Evolutionary conservation across 2,797 vertebrate species (phyloP).

Genomic region (Syngnathus acus): DNA sequence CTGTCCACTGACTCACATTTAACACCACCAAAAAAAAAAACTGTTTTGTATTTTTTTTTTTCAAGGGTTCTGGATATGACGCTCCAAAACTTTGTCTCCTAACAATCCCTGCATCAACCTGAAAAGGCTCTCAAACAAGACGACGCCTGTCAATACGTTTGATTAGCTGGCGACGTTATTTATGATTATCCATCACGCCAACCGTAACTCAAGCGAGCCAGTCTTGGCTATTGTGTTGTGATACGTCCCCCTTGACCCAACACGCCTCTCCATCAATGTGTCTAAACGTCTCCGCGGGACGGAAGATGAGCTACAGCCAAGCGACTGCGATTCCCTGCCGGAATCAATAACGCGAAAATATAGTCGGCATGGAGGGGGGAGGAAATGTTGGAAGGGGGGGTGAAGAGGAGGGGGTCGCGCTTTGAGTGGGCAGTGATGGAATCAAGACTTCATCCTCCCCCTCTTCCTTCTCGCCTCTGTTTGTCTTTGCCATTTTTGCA

Average conservation of each 20-base stretch:
- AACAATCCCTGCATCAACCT: not conserved
- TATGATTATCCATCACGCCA: not conserved
- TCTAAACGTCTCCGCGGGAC: slow-evolving; percentile 42
- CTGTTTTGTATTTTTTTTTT: not conserved
- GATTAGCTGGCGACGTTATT: not conserved
- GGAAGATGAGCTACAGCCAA: slow-evolving; percentile 41
- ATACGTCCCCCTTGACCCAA: slow-evolving; percentile 15
- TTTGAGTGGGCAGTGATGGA: slow-evolving; percentile 43
- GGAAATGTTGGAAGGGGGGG: slow-evolving; percentile 14
- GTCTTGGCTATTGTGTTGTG: slow-evolving; percentile 19
- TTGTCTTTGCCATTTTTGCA: not conserved
- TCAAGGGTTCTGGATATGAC: too few relatives aligned
- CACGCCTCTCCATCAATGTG: slow-evolving; percentile 22
- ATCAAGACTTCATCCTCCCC: slow-evolving; percentile 36
- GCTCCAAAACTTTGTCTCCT: too few relatives aligned
- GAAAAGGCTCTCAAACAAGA: not conserved
- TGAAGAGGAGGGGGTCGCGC: slow-evolving; percentile 24
- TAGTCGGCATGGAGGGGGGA: slow-evolving; percentile 24
- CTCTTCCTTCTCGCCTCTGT: slow-evolving; percentile 10
- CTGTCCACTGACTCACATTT: slow-evolving; percentile 10
- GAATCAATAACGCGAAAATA: slow-evolving; percentile 59
- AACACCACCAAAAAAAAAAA: not conserved
- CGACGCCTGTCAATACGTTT: not conserved
- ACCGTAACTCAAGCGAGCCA: not conserved
- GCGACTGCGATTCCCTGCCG: slow-evolving; percentile 32